Percentiles rank a stretch among this genome's conserved stretches.
Conservation (phyloP, 2,113 vertebrate genomes). For the Elephantulus edwardii region DNA sequence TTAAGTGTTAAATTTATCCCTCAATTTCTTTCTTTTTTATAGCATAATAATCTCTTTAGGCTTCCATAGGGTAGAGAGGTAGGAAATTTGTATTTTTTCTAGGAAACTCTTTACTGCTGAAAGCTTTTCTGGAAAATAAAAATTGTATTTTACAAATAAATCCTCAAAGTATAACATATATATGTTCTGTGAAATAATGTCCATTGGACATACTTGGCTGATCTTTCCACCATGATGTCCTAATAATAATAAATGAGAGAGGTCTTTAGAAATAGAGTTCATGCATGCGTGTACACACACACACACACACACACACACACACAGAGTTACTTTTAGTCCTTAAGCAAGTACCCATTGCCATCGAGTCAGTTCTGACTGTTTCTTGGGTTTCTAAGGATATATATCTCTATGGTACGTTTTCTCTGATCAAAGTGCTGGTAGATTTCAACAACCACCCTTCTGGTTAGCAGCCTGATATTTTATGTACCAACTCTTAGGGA, state of each 20-base stretch:
- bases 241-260: conserved; percentile 21
- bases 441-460: no score
- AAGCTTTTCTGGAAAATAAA: conserved; percentile 55
- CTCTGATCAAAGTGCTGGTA: no score
- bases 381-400: no score
- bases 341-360: no score
- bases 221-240: conserved; percentile 1
- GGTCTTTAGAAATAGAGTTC: conserved; percentile 35
- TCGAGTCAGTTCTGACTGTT: no score
- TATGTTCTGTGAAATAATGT: conserved; percentile 9
- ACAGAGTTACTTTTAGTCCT: no score
- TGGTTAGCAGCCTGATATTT: no score
- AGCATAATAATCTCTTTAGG: conserved; percentile 52
- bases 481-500: no score
- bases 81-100: conserved; percentile 43
- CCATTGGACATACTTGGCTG: not conserved
- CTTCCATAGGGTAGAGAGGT: conserved; percentile 45
- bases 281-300: no score
- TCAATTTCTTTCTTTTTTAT: conserved; percentile 59
- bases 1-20: conserved; percentile 69
- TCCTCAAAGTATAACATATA: not conserved
- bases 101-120: conserved; percentile 39
- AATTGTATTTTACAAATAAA: conserved; percentile 68
- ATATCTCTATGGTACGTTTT: no score
- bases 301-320: not conserved